These are phyloP conservation scores for Trinectes maculatus DNA, from an alignment of 2,113 vertebrate genomes.

Conservation along the genomic window DNA sequence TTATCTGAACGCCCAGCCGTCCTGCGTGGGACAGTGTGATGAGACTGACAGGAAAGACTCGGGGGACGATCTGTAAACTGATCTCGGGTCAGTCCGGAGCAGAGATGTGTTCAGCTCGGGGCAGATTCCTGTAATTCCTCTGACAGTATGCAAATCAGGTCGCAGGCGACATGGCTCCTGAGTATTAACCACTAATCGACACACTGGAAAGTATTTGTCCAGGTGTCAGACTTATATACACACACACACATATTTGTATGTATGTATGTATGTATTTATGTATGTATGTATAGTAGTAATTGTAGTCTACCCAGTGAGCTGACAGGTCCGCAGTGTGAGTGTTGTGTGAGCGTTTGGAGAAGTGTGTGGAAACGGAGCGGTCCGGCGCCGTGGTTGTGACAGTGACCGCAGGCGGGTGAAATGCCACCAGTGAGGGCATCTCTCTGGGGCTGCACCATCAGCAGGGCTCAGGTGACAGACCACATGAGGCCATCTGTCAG, in stretches of 20 bases:
- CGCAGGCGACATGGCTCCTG: neutral
- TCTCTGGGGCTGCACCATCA: conserved; percentile 66
- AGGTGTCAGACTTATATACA: no score
- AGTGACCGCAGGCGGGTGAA: conserved; percentile 36
- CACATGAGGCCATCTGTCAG: conserved; percentile 71
- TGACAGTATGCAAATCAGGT: conserved; percentile 41
- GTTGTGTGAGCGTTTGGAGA: conserved; percentile 41
- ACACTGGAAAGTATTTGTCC: neutral
- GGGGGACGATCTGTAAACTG: neutral
- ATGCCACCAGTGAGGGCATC: conserved; percentile 63
- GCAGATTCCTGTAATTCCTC: conserved; percentile 49
- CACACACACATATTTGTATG: no score
- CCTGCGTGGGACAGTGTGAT: no score
- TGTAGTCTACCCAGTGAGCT: no score
- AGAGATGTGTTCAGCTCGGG: conserved; percentile 29
- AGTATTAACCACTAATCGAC: neutral
- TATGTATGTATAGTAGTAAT: no score
- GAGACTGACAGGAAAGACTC: neutral
- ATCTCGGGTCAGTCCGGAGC: neutral
- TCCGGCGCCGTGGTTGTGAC: conserved; percentile 29
- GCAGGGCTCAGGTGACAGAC: conserved; percentile 75
- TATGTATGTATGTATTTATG: no score
- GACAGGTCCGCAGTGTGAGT: conserved; percentile 10
- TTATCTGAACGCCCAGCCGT: no score
- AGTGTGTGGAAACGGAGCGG: conserved; percentile 62